Conservation (phyloP, 2,888 invertebrate genomes). For the Esperia sulphurella region DNA sequence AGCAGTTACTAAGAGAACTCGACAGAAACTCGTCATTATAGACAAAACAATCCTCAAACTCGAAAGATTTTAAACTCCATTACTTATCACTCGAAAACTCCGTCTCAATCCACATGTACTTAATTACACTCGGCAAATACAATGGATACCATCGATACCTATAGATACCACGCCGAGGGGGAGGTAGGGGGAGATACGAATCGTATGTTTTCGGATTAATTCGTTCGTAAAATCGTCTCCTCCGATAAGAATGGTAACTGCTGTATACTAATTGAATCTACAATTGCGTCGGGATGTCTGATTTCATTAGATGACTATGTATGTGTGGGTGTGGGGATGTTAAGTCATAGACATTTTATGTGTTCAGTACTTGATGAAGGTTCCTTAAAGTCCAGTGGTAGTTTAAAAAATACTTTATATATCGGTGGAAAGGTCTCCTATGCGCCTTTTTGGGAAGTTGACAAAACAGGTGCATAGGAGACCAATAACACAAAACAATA, state of each 20-base stretch:
- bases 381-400: conserved; percentile 21
- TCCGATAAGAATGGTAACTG: conserved; percentile 76
- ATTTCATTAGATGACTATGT: conserved; percentile 67
- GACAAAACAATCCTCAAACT: conserved; percentile 20
- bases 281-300: conserved; percentile 75
- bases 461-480: no score
- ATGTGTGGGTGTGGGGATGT: conserved; percentile 36
- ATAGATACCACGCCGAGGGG: conserved; percentile 37
- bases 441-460: no score
- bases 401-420: no score
- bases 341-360: no score
- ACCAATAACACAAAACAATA: no score
- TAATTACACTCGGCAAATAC: conserved; percentile 73
- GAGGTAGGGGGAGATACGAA: conserved; percentile 67
- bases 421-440: no score
- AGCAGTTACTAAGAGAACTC: conserved; percentile 3
- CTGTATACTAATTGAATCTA: conserved; percentile 78
- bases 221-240: conserved; percentile 79
- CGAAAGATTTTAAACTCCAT: conserved; percentile 35
- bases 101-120: conserved; percentile 58
- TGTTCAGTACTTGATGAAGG: conserved; percentile 24
- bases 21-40: conserved; percentile 13
- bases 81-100: conserved; percentile 22
- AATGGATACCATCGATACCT: conserved; percentile 56
- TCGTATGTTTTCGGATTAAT: conserved; percentile 79